Evolutionary conservation across 2,113 vertebrate genomes (phyloP), one percentile per base, ranked within the genome.

Genomic region (Fulmarus glacialis): DNA sequence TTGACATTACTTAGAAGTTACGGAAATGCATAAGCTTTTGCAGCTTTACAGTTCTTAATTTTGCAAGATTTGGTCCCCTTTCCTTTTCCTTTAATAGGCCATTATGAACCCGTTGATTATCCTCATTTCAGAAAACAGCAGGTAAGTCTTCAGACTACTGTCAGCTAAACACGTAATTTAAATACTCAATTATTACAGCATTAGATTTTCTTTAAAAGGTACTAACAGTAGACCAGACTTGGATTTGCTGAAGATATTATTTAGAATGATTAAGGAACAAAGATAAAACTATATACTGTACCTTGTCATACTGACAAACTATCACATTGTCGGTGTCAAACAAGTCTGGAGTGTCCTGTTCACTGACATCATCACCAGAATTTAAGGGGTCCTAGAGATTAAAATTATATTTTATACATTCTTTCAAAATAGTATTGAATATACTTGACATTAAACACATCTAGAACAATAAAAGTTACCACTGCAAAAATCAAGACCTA

Each of bases 251-350:
- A 50, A 87, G 21, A 8, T 60, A 38, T 38, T 36, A 52, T 11
- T 93, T 62, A 59, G 18, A 64, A 43, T 27, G 9, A 81, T 87
- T 87, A 82, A 73, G 11, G 43, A 83, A 82, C 55, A 90, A 83
- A 95, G 60, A 91, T 6, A 48, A 60, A 81, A 81, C 73, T 82
- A 38, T 79, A 71, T 70, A 95, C 97, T 95, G 38, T 98, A 99
- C 99, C 99, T 99, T 99, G 93, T 99, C 99, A 78, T 99, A 99
- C 94, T 99, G 99, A 96, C 99, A 99, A 89, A 99, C 99, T 7
- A 99, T 99, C 40, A 99, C 98, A 50, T 99, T 99, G 93, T 99
- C 99, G 0, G 99, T 99, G 95, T 99, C 99, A 98, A 99, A 99
- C 90, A 99, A 98, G 97, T 99, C 99, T 17, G 99, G 98, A 89